These are phyloP conservation scores for Mantis religiosa DNA, from an alignment of 2,888 invertebrate species.

Conservation along the genomic window DNA sequence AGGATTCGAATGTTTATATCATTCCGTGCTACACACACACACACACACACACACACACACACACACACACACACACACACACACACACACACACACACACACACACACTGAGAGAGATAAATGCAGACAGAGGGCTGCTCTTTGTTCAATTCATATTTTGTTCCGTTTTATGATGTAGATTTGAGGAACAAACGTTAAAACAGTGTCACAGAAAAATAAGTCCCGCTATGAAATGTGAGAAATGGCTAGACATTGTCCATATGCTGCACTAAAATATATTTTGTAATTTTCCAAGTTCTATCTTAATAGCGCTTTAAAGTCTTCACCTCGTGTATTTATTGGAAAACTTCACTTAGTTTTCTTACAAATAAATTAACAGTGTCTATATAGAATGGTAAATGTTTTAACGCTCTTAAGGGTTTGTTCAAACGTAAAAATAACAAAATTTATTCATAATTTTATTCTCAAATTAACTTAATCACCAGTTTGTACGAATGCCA, in stretches of 20 bases:
- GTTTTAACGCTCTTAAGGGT: too few relatives aligned
- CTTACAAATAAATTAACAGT: too few relatives aligned
- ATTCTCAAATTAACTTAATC: too few relatives aligned
- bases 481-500: too few relatives aligned
- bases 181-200: neutral
- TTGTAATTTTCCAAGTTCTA: neutral
- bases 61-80: neutral
- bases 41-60: neutral
- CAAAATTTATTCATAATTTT: too few relatives aligned
- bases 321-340: too few relatives aligned
- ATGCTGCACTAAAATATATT: neutral
- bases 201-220: neutral
- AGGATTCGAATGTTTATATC: neutral
- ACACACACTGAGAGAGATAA: neutral
- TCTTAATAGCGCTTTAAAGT: too few relatives aligned
- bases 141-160: neutral
- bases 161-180: neutral
- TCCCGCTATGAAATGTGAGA: neutral
- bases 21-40: neutral
- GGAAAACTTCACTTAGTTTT: too few relatives aligned
- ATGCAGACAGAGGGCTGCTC: neutral
- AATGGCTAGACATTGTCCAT: neutral
- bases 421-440: too few relatives aligned
- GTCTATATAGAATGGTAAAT: too few relatives aligned
- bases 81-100: neutral